Percentiles rank a stretch among this genome's conserved stretches.
phyloP scores from a whole-genome alignment of 2,888 invertebrate species.

The Mamestra brassicae region DNA sequence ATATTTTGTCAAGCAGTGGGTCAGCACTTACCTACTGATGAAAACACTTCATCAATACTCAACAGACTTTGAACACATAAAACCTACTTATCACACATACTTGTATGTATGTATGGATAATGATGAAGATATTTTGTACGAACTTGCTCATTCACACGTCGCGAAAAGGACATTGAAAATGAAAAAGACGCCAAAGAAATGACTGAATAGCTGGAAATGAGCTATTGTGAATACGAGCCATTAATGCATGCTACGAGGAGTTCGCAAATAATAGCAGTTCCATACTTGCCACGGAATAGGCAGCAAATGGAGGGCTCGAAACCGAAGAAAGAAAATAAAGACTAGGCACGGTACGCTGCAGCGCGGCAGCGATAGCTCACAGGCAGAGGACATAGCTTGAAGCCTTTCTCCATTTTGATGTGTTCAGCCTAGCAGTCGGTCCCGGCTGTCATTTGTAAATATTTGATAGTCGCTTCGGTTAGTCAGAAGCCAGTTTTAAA shows the following conservation, averaged over 20 bases:
- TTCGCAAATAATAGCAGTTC: slow-evolving; percentile 12
- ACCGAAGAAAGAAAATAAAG: neutral
- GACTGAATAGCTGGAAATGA: slow-evolving; percentile 47
- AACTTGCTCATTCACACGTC: neutral
- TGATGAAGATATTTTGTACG: neutral
- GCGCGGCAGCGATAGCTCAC: too few species aligned
- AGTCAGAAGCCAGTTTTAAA: neutral
- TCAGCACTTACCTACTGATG: too few species aligned
- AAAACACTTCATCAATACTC: neutral
- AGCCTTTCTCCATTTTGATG: too few species aligned
- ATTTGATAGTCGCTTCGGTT: too few species aligned
- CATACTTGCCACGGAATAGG: neutral
- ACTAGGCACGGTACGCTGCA: too few species aligned
- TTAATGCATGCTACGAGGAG: neutral
- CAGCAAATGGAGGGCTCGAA: neutral
- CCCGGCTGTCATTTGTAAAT: too few species aligned
- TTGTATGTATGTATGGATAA: neutral
- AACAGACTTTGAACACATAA: neutral
- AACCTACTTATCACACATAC: neutral
- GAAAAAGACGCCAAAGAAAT: slow-evolving; percentile 15
- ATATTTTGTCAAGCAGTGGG: too few species aligned
- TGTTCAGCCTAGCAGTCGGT: too few species aligned
- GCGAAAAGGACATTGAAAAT: slow-evolving; percentile 9
- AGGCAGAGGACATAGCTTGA: too few species aligned
- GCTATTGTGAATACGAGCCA: slow-evolving; percentile 35